Percentiles rank a stretch among this genome's conserved stretches.
These are phyloP conservation scores for Euzetes globulus DNA, from an alignment of 2,888 invertebrate species.

Conservation along the genomic window DNA sequence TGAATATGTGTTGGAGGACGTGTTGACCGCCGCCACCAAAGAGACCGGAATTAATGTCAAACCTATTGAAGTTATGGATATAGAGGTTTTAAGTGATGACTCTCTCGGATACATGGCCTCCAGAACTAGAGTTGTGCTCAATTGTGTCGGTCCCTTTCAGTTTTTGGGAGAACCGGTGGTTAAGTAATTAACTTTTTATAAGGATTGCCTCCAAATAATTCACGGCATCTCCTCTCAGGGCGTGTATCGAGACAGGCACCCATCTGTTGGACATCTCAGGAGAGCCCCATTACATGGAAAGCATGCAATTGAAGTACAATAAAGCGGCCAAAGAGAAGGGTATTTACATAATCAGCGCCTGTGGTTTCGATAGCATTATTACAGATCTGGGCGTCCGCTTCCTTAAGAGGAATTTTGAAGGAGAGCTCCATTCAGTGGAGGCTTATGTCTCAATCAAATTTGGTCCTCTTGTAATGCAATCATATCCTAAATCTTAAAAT, in stretches of 20 bases:
- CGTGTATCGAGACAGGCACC: slow-evolving; percentile 70
- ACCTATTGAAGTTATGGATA: slow-evolving; percentile 62
- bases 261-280: slow-evolving; percentile 89
- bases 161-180: slow-evolving; percentile 84
- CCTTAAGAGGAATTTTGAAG: slow-evolving; percentile 51
- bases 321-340: slow-evolving; percentile 48
- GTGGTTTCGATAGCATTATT: slow-evolving; percentile 60
- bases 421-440: no score
- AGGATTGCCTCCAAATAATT: no score
- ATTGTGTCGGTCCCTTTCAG: slow-evolving; percentile 62
- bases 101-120: slow-evolving; percentile 73
- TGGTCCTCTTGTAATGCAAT: slow-evolving; percentile 14
- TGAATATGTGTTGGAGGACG: slow-evolving; percentile 53
- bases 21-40: slow-evolving; percentile 45
- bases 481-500: no score
- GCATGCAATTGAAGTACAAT: slow-evolving; percentile 71
- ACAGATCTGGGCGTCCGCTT: slow-evolving; percentile 51
- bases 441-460: slow-evolving; percentile 56
- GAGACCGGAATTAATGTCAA: slow-evolving; percentile 55
- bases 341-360: slow-evolving; percentile 66
- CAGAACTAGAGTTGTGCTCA: slow-evolving; percentile 69
- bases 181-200: no score
- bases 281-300: slow-evolving; percentile 81
- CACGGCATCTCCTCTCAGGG: no score
- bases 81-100: slow-evolving; percentile 65